These are phyloP conservation scores for Prochilodus magdalenae DNA, from an alignment of 2,113 vertebrate species.

Conservation along the genomic window DNA sequence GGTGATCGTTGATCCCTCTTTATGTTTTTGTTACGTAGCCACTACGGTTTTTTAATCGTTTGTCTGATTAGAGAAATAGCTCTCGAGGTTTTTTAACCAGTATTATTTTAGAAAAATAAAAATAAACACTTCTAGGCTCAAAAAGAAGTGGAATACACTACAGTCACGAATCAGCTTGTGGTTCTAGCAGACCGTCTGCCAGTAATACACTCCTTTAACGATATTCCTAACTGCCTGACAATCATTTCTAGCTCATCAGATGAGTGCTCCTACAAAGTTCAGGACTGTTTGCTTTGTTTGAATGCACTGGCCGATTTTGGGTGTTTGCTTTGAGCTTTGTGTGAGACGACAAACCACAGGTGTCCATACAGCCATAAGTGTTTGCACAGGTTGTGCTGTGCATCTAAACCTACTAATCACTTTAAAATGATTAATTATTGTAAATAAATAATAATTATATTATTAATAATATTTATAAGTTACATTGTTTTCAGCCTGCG, in stretches of 20 bases:
- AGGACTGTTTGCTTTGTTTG: background rate
- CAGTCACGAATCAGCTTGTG: background rate
- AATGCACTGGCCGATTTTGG: background rate
- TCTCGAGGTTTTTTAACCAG: background rate
- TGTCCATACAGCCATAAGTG: background rate
- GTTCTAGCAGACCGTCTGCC: background rate
- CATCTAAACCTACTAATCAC: background rate
- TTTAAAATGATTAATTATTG: background rate
- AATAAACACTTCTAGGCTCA: background rate
- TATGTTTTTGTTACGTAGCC: too few species aligned
- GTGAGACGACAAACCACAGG: slow-evolving; percentile 1
- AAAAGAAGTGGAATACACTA: background rate
- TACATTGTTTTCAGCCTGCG: too few species aligned
- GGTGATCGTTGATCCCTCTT: background rate
- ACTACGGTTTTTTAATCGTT: too few species aligned
- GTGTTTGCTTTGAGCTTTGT: background rate
- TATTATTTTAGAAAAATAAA: background rate
- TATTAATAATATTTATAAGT: too few species aligned
- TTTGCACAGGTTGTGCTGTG: background rate
- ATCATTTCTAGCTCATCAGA: background rate
- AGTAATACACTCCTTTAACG: background rate
- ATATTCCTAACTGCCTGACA: slow-evolving; percentile 8
- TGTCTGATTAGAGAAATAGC: background rate
- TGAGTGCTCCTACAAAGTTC: background rate
- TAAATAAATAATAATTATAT: background rate